phyloP scores from a whole-genome alignment of 2,888 invertebrate species.

The Eremobia ochroleuca region DNA sequence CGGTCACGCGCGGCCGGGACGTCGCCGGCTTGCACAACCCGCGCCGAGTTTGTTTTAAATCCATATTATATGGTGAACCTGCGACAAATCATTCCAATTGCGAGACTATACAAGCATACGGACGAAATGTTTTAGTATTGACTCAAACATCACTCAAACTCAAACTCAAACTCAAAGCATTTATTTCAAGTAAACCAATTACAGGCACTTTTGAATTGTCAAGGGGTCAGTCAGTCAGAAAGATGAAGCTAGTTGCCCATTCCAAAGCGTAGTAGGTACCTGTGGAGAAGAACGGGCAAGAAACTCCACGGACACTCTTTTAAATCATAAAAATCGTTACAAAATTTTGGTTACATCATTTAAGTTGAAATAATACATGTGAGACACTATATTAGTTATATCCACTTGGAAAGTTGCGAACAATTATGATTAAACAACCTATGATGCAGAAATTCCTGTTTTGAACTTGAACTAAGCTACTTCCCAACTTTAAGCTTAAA shows the following conservation, averaged over 20 bases:
- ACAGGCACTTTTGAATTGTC: no score
- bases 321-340: no score
- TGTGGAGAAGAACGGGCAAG: no score
- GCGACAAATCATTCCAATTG: constrained; percentile 54
- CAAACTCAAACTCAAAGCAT: no score
- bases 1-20: constrained; percentile 78
- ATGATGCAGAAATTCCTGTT: neutral
- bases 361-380: no score
- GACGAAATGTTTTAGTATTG: neutral
- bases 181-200: no score
- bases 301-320: no score
- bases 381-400: neutral
- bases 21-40: constrained; percentile 75
- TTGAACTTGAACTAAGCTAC: neutral
- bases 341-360: no score
- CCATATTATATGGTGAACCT: constrained; percentile 53
- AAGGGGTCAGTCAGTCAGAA: no score
- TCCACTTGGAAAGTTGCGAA: neutral
- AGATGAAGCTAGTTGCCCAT: no score
- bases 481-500: neutral
- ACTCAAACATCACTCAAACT: no score
- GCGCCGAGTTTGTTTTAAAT: constrained; percentile 61
- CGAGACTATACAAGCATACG: constrained; percentile 29
- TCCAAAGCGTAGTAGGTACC: no score
- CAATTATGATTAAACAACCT: neutral